phyloP scores from a whole-genome alignment of 2,888 invertebrate species.

The Thysanoteuthis rhombus region DNA sequence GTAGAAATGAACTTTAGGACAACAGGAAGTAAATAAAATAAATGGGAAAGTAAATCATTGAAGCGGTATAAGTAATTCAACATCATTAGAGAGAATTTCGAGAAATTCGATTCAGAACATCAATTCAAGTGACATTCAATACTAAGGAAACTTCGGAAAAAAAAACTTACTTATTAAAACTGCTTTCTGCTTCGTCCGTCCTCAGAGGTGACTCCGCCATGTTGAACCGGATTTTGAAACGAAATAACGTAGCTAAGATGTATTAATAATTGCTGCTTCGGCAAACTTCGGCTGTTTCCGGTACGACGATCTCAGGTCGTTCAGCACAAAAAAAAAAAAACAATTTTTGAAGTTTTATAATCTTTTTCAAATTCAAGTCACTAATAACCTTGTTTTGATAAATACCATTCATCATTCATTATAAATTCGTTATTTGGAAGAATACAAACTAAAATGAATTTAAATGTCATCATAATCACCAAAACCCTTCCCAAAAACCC shows the following conservation, averaged over 20 bases:
- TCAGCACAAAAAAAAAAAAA: background rate
- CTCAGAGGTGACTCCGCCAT: background rate
- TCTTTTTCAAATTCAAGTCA: too few relatives aligned
- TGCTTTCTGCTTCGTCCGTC: background rate
- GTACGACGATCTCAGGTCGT: background rate
- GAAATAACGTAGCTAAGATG: background rate
- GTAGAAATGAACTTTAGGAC: background rate
- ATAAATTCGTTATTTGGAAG: background rate
- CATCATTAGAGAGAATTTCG: background rate
- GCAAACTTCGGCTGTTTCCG: background rate
- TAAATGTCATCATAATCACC: background rate
- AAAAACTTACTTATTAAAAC: background rate
- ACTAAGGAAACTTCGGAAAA: background rate
- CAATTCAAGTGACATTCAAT: background rate
- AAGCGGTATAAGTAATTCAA: background rate
- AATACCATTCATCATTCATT: background rate
- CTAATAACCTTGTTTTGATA: too few relatives aligned
- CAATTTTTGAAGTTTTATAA: too few relatives aligned
- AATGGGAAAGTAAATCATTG: background rate
- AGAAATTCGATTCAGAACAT: background rate
- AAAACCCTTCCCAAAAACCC: too few relatives aligned
- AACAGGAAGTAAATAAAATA: background rate
- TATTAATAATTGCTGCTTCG: background rate
- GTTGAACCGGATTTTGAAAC: background rate
- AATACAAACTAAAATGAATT: background rate